A percentile compares a stretch with the other conserved stretches of the same genome.
Conservation (phyloP, 2,888 invertebrate species). For the Chalcosyrphus nemorum region DNA sequence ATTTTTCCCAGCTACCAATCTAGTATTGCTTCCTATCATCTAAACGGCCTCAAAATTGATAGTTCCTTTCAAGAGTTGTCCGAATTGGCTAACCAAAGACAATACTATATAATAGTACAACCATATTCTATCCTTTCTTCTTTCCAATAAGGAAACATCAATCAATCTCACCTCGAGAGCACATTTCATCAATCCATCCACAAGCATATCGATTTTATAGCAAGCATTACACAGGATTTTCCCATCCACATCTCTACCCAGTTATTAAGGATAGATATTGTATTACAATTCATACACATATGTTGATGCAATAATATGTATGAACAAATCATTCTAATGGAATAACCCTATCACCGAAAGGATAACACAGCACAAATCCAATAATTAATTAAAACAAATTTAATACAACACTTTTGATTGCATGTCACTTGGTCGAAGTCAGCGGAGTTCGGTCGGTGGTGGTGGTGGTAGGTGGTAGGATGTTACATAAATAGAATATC, state of each 20-base stretch:
- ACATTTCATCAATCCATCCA: constrained; percentile 28
- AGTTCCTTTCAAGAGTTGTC: too few species aligned
- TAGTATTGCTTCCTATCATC: too few species aligned
- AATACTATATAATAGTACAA: too few species aligned
- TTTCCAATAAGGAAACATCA: constrained; percentile 13
- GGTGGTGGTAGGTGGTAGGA: too few species aligned
- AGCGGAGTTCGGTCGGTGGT: too few species aligned
- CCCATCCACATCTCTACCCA: neutral
- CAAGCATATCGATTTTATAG: constrained; percentile 35
- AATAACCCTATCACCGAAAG: neutral
- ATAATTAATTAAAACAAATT: constrained; percentile 49
- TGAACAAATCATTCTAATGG: constrained; percentile 1
- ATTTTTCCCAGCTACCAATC: too few species aligned
- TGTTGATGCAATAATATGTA: constrained; percentile 8
- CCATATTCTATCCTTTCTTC: neutral
- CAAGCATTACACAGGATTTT: neutral
- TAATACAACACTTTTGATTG: constrained; percentile 37
- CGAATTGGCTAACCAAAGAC: too few species aligned
- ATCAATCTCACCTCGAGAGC: constrained; percentile 40
- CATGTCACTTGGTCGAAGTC: neutral
- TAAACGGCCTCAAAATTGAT: too few species aligned
- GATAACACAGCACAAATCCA: constrained; percentile 21
- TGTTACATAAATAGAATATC: constrained; percentile 20
- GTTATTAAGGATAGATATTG: constrained; percentile 10
- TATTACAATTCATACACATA: neutral